Evolutionary conservation across 2,888 invertebrate genomes (phyloP), one percentile per base, ranked within the genome.

Genomic region (Cantharis flavilabris): DNA sequence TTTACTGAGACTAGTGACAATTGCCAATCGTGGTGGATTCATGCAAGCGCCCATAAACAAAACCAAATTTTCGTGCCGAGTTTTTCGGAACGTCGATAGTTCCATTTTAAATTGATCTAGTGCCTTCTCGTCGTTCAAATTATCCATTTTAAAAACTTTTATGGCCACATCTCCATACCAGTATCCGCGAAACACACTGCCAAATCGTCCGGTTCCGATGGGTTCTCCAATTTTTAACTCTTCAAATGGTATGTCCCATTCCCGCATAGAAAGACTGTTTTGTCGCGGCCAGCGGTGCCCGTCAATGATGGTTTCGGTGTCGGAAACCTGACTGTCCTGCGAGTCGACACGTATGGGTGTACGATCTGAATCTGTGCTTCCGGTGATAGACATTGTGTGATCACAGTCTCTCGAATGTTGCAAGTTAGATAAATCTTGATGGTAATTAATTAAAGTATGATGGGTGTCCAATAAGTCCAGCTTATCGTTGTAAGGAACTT

Each of bases 41-140:
- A 98, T 98, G 88, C 98, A 99, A 81, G 98, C 99, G 80, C 99
- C 99, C 97, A 99, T 98, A 90, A 99, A 99, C 72, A 99, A 92
- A 72, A 99, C 98, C 81, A 99, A 90, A 91, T 99, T 99, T 89
- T 99, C 99, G 89, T 99, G 99, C 0, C 99, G 93, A 9, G 99
- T 98, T 90, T 99, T 99, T 77, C 98, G 94, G 89, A 99, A 96
- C 84, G 96, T 98, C 71, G 97, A 96, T 84, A 97, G 96, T 92
- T 98, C 99, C 82, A 95, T 92, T 88, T 97, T 98, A 90, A 99
- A 99, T 74, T 97, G 96, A 86, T 98, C 97, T 76, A 98, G 90
- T 79, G 96, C 96, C 86, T 95, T 94, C 84, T 95, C 95, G 88
- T 97, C 96, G 85, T 95, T 94, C 80, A 97, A 91, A 86, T 96